These are phyloP conservation scores for Sylvilagus bachmani DNA, from an alignment of 2,113 vertebrate species.

Conservation along the genomic window DNA sequence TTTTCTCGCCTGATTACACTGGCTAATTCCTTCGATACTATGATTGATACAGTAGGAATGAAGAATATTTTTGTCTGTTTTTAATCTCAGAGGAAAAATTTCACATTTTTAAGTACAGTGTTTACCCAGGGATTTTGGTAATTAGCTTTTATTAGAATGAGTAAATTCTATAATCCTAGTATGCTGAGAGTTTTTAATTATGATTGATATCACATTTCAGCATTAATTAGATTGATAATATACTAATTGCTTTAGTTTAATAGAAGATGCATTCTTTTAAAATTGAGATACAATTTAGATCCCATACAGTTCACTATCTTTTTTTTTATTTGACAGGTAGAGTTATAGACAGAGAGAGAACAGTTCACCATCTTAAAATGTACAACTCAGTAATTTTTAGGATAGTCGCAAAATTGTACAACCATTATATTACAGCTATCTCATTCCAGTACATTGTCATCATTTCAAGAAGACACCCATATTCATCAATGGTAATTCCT, in stretches of 20 bases:
- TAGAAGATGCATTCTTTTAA: constrained; percentile 12
- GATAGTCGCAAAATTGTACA: not conserved
- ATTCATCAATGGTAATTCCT: not conserved
- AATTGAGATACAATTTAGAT: not conserved
- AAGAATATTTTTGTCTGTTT: not conserved
- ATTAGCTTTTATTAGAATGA: constrained; percentile 58
- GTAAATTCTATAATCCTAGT: constrained; percentile 33
- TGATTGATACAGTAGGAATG: not conserved
- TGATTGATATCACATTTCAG: constrained; percentile 46
- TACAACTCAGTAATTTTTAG: not conserved
- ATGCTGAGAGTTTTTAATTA: constrained; percentile 47
- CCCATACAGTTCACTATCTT: not conserved
- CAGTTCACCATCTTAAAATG: not conserved
- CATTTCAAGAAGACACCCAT: not conserved
- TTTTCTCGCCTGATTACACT: constrained; percentile 33
- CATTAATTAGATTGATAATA: not conserved
- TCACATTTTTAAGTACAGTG: constrained; percentile 24
- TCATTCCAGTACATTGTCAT: constrained; percentile 2
- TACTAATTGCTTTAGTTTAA: not conserved
- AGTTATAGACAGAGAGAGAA: too few relatives aligned
- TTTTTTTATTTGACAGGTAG: too few relatives aligned
- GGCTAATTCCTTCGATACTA: not conserved
- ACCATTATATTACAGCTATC: not conserved
- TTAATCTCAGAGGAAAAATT: constrained; percentile 23
- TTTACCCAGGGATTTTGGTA: not conserved